phyloP scores from a whole-genome alignment of 2,797 vertebrate species.

The Sebastes oblongus region DNA sequence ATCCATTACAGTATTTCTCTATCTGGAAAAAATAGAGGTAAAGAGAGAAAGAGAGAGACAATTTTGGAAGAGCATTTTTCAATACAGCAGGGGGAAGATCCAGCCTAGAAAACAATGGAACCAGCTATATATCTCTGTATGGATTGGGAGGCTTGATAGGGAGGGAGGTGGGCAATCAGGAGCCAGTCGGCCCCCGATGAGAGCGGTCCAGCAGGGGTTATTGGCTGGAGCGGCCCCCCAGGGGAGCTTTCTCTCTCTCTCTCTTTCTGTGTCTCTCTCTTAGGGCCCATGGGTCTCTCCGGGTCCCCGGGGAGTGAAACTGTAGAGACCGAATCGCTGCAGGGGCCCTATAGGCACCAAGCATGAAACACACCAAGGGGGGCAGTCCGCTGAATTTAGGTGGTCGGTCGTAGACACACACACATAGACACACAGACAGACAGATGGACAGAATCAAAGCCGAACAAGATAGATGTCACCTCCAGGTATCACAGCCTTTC shows the following conservation, averaged over 20 bases:
- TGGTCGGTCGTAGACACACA: constrained; percentile 32
- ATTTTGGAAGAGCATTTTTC: constrained; percentile 58
- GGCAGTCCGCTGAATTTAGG: constrained; percentile 41
- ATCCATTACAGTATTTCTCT: constrained; percentile 49
- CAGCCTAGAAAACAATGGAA: constrained; percentile 65
- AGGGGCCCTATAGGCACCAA: constrained; percentile 69
- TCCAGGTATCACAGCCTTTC: constrained; percentile 20
- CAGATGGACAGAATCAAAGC: constrained; percentile 48
- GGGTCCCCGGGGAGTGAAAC: constrained; percentile 60
- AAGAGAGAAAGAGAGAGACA: constrained; percentile 17
- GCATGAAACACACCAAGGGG: constrained; percentile 35
- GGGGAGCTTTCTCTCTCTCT: constrained; percentile 39
- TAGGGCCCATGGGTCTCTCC: constrained; percentile 43
- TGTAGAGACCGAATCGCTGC: constrained; percentile 57
- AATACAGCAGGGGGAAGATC: constrained; percentile 51
- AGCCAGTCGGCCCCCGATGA: constrained; percentile 58
- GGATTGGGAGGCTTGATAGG: constrained; percentile 62
- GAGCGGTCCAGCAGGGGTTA: constrained; percentile 71
- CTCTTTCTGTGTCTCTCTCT: constrained; percentile 1
- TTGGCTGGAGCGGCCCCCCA: constrained; percentile 62
- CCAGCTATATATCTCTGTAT: constrained; percentile 59
- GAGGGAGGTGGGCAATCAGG: constrained; percentile 72
- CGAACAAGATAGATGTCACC: constrained; percentile 13
- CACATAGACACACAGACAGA: constrained; percentile 45
- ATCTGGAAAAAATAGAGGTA: constrained; percentile 26